A percentile compares a stretch with the other conserved stretches of the same genome.
These are phyloP conservation scores for Callocephalon fimbriatum DNA, from an alignment of 2,113 vertebrate species.

Conservation along the genomic window DNA sequence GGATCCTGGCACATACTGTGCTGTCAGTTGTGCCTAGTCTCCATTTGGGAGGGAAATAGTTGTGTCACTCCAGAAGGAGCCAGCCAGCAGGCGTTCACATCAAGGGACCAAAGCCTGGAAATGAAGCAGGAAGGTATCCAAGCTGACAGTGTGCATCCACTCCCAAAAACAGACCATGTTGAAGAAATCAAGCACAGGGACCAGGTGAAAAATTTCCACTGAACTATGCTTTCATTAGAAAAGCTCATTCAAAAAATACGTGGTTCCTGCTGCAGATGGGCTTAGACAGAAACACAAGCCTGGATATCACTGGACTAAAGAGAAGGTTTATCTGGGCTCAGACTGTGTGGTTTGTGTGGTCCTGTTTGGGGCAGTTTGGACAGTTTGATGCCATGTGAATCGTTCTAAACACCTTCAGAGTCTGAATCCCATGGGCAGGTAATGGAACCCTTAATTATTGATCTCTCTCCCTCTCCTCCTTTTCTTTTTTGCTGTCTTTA, in stretches of 20 bases:
- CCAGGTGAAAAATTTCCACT: background rate
- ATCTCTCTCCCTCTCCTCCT: background rate
- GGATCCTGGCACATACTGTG: background rate
- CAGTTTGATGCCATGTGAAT: background rate
- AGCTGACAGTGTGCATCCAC: background rate
- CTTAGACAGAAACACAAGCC: background rate
- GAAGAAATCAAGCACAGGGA: background rate
- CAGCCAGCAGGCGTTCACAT: background rate
- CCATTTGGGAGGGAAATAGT: background rate
- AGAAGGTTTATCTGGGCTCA: background rate
- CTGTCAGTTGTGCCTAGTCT: background rate
- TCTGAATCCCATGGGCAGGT: background rate
- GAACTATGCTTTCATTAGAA: background rate
- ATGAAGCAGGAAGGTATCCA: slow-evolving; percentile 11
- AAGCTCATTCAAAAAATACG: background rate
- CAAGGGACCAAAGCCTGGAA: background rate
- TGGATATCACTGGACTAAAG: background rate
- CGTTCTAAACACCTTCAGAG: background rate
- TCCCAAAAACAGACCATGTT: background rate
- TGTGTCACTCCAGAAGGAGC: background rate
- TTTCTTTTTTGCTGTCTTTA: background rate
- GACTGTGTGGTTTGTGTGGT: background rate
- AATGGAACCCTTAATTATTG: background rate
- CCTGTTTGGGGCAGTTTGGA: background rate
- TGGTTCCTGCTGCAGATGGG: background rate